Conservation (phyloP, 2,888 invertebrate species). For the Bursaphelenchus okinawaensis region DNA sequence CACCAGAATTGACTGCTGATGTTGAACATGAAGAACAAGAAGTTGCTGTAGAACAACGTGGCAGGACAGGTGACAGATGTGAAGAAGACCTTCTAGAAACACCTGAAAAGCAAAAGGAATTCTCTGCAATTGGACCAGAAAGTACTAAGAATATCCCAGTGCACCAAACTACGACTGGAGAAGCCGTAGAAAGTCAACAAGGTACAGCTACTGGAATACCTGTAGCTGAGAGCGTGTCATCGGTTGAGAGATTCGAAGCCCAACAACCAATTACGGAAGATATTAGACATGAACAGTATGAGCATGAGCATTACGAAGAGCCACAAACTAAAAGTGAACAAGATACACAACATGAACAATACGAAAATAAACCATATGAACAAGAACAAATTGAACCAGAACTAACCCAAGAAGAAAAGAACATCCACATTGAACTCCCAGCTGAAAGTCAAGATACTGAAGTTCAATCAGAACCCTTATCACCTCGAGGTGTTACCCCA, state of each 20-base stretch:
- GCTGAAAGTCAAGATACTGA: background rate
- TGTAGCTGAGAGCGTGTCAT: background rate
- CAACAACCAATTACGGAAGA: no score
- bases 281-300: no score
- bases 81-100: background rate
- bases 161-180: background rate
- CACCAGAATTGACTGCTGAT: background rate
- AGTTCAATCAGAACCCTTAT: background rate
- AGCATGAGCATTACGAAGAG: background rate
- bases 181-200: background rate
- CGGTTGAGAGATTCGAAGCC: no score
- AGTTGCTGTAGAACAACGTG: background rate
- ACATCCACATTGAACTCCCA: background rate
- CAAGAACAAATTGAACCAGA: background rate
- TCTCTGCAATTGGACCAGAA: background rate
- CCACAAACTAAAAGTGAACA: background rate
- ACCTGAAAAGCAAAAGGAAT: background rate
- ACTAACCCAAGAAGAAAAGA: background rate
- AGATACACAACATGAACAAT: background rate
- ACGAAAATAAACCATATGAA: background rate
- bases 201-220: background rate
- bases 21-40: background rate
- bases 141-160: conserved; percentile 1
- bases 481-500: background rate
- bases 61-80: background rate